These are phyloP conservation scores for Ophthalmolycus amberensis DNA, from an alignment of 2,113 vertebrate species.

Conservation along the genomic window DNA sequence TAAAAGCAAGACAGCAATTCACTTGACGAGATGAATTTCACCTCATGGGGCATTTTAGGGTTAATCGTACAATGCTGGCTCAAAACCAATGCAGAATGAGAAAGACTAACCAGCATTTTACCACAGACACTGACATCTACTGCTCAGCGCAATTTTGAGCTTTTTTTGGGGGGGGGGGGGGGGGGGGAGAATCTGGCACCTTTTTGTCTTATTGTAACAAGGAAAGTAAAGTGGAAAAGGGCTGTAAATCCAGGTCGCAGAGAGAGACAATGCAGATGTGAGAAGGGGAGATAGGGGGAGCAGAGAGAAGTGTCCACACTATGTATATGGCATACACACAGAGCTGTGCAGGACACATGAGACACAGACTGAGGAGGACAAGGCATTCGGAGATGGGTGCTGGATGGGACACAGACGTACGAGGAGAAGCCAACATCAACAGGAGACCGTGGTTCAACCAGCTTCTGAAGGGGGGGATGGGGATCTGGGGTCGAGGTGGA, in stretches of 20 bases:
- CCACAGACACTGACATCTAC: conserved; percentile 28
- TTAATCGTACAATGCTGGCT: conserved; percentile 39
- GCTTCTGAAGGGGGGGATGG: conserved; percentile 58
- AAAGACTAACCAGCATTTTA: conserved; percentile 35
- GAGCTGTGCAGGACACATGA: conserved; percentile 78
- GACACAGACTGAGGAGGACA: conserved; percentile 71
- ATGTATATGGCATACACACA: conserved; percentile 79
- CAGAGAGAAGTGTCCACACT: conserved; percentile 69
- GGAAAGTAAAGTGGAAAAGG: conserved; percentile 43
- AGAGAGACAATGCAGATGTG: conserved; percentile 81
- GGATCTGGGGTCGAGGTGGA: conserved; percentile 66
- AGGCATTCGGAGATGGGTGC: conserved; percentile 79
- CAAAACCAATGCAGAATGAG: conserved; percentile 49
- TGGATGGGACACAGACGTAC: conserved; percentile 79
- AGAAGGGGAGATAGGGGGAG: conserved; percentile 69
- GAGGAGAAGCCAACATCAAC: conserved; percentile 77
- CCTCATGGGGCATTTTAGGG: conserved; percentile 26
- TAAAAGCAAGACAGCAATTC: conserved; percentile 38
- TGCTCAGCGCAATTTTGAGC: conserved; percentile 26
- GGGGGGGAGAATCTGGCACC: conserved; percentile 26
- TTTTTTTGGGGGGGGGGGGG: background rate
- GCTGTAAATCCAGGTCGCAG: conserved; percentile 59
- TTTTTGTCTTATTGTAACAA: conserved; percentile 54
- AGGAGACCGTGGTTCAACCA: conserved; percentile 73
- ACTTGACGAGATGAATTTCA: conserved; percentile 51